These are phyloP conservation scores for Acestrorhynchus altus DNA, from an alignment of 2,797 vertebrate genomes.

Conservation along the genomic window DNA sequence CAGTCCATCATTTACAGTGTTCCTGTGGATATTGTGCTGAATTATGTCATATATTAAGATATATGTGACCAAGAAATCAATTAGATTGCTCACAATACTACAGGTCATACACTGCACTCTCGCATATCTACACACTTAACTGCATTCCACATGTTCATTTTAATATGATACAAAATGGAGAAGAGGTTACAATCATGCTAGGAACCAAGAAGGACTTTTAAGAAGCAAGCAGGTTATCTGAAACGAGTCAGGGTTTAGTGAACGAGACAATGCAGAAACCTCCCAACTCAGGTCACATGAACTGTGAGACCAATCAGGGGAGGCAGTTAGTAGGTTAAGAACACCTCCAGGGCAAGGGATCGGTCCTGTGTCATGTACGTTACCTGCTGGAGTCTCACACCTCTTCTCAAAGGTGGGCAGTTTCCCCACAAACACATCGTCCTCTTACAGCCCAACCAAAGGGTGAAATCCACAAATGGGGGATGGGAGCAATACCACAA, in stretches of 20 bases:
- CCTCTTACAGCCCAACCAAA: conserved; percentile 74
- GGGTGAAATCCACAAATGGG: conserved; percentile 51
- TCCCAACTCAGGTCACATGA: not conserved
- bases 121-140: no score
- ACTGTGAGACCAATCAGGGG: not conserved
- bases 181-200: conserved; percentile 15
- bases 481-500: conserved; percentile 46
- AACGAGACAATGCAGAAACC: not conserved
- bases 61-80: no score
- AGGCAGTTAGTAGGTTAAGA: conserved; percentile 34
- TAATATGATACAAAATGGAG: not conserved
- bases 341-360: conserved; percentile 10
- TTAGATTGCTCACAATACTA: no score
- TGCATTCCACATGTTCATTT: not conserved
- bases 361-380: conserved; percentile 58
- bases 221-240: not conserved
- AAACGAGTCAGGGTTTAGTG: conserved; percentile 26
- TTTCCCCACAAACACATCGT: conserved; percentile 84
- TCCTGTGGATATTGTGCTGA: no score
- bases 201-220: not conserved
- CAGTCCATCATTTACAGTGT: no score
- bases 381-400: conserved; percentile 90
- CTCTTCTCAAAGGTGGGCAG: conserved; percentile 90
- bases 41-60: no score
- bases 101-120: not conserved